phyloP scores from a whole-genome alignment of 1,140 invertebrate species.

The Bilobella aurantiaca region DNA sequence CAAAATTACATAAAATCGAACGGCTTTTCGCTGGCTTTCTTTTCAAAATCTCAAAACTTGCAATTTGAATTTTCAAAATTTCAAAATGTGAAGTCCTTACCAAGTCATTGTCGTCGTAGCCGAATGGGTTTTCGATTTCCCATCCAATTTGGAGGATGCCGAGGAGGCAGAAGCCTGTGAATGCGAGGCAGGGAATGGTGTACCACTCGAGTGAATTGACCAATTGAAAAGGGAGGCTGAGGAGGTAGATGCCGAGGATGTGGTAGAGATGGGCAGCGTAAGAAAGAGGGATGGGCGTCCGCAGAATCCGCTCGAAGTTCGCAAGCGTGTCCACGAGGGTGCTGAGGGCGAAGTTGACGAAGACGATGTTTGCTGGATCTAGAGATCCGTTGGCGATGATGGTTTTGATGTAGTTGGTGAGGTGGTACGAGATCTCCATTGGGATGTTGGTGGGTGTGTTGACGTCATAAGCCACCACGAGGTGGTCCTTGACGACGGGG shows the following conservation, averaged over 20 bases:
- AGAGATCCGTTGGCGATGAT: background rate
- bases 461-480: background rate
- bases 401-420: background rate
- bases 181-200: conserved; percentile 7
- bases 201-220: conserved; percentile 7
- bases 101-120: conserved; percentile 17
- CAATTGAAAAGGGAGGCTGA: conserved; percentile 13
- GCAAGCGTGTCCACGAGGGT: conserved; percentile 9
- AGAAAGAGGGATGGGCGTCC: conserved; percentile 20
- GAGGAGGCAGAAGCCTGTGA: conserved; percentile 13
- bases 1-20: too few relatives aligned
- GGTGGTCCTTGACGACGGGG: background rate
- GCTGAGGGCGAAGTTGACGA: background rate
- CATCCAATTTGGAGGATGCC: conserved; percentile 16
- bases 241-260: conserved; percentile 15
- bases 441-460: background rate
- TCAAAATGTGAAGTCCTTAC: too few relatives aligned
- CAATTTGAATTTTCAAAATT: too few relatives aligned
- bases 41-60: too few relatives aligned
- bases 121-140: conserved; percentile 22
- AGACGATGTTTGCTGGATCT: background rate
- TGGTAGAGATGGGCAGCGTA: conserved; percentile 23
- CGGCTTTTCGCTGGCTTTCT: too few relatives aligned
- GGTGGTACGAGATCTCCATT: background rate
- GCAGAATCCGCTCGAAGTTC: conserved; percentile 18